These are phyloP conservation scores for Tipula helvola DNA, from an alignment of 2,888 invertebrate species.

Conservation along the genomic window DNA sequence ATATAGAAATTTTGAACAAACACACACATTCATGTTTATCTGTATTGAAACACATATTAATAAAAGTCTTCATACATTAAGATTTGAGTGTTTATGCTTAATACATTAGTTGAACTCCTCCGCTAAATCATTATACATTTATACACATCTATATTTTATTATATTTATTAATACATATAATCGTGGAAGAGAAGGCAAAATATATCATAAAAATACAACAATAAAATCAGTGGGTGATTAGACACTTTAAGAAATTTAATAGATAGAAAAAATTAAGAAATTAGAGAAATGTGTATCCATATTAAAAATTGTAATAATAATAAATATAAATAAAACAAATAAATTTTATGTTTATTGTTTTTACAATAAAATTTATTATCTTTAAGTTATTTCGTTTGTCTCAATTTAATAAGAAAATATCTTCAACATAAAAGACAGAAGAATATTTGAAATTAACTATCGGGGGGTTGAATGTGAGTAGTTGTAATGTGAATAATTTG, in stretches of 20 bases:
- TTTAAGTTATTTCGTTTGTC: neutral
- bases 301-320: neutral
- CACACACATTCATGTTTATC: neutral
- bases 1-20: neutral
- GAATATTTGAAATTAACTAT: neutral
- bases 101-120: neutral
- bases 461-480: neutral
- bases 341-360: neutral
- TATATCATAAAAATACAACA: neutral
- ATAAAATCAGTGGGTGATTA: constrained; percentile 4
- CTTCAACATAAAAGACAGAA: neutral
- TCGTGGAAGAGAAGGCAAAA: neutral
- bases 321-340: neutral
- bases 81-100: neutral
- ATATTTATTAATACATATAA: neutral
- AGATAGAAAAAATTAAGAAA: neutral
- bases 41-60: neutral
- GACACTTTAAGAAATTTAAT: constrained; percentile 4
- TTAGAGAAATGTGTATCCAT: neutral
- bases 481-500: neutral
- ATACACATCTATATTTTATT: neutral
- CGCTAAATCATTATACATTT: neutral
- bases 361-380: neutral
- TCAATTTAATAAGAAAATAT: neutral
- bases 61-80: neutral